Evolutionary conservation across 1,140 invertebrate genomes (phyloP).

Genomic region (Neoseiulus cucumeris): DNA sequence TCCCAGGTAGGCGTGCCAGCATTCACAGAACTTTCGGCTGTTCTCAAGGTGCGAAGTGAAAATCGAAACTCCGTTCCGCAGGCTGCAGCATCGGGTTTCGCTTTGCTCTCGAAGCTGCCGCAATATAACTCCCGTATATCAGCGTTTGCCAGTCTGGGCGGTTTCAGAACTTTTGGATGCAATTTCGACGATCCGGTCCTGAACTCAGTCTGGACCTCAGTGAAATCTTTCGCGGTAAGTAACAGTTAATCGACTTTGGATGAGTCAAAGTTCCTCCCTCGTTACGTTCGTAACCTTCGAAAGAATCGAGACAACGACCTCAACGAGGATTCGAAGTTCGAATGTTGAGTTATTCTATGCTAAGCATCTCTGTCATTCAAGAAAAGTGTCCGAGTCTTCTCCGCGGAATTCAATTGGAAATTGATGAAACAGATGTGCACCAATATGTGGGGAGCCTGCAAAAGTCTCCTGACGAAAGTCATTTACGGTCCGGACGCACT

Average conservation of each 20-base stretch:
- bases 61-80: neutral
- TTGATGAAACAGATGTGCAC: neutral
- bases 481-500: neutral
- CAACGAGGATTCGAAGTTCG: too few relatives aligned
- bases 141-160: neutral
- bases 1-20: neutral
- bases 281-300: neutral
- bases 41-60: neutral
- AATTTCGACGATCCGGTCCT: neutral
- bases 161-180: neutral
- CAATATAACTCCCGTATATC: neutral
- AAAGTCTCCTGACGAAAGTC: neutral
- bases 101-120: neutral
- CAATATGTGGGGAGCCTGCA: neutral
- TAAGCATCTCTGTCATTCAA: neutral
- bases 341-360: too few relatives aligned
- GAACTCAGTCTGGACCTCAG: neutral
- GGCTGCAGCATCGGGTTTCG: neutral
- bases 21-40: neutral
- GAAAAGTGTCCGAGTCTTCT: neutral
- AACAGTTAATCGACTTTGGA: neutral
- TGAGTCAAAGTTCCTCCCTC: neutral
- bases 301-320: neutral
- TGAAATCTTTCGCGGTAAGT: conserved; percentile 3
- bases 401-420: neutral